A percentile compares a stretch with the other conserved stretches of the same genome.
These are phyloP conservation scores for Pachycephala philippinensis DNA, from an alignment of 2,113 vertebrate genomes.

Conservation along the genomic window DNA sequence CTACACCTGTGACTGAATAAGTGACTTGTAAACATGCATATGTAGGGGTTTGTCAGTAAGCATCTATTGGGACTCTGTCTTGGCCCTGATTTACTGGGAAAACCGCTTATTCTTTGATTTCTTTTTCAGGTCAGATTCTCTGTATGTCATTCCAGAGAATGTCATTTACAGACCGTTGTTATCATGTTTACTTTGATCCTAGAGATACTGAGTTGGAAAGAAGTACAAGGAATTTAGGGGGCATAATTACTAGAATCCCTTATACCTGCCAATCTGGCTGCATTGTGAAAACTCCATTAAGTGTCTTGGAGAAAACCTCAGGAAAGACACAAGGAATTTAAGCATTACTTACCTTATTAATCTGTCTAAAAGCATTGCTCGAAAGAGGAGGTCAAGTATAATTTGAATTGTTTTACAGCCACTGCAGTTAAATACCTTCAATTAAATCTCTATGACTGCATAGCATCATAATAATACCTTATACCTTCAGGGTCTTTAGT, in stretches of 20 bases:
- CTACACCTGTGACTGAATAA: background rate
- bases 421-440: background rate
- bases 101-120: background rate
- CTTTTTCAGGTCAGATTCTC: background rate
- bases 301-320: background rate
- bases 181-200: background rate
- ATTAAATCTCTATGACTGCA: background rate
- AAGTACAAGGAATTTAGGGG: background rate
- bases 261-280: background rate
- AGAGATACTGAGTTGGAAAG: background rate
- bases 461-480: background rate
- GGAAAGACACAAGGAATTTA: background rate
- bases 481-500: background rate
- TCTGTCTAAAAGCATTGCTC: background rate
- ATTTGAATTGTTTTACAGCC: constrained; percentile 7
- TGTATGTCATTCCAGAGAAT: background rate
- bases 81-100: background rate
- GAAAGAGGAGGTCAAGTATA: background rate
- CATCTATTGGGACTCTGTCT: background rate
- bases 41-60: background rate
- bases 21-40: background rate
- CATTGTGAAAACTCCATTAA: background rate
- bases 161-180: background rate
- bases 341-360: background rate
- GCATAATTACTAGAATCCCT: background rate